A percentile compares a stretch with the other conserved stretches of the same genome.
phyloP scores from a whole-genome alignment of 2,888 invertebrate genomes.

The Drosophila sordidula region DNA sequence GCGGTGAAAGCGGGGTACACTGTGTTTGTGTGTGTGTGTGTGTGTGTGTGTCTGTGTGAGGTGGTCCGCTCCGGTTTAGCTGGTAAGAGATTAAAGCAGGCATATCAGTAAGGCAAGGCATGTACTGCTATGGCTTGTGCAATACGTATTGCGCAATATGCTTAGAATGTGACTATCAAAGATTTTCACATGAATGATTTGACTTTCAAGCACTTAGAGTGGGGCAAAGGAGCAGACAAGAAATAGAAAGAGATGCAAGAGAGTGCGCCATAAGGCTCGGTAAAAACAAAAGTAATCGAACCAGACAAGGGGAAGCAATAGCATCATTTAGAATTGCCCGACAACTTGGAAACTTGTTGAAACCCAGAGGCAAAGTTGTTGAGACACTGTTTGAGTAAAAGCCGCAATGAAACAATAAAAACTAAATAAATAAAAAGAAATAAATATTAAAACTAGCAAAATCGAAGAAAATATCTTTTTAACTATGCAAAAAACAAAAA shows the following conservation, averaged over 20 bases:
- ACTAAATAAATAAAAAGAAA: not conserved
- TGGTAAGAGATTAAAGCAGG: slow-evolving; percentile 22
- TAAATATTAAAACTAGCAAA: not conserved
- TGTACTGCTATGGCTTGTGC: slow-evolving; percentile 31
- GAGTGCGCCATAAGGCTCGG: not conserved
- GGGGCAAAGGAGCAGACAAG: not conserved
- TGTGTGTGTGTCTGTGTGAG: not conserved
- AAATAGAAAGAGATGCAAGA: not conserved
- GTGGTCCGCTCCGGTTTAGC: not conserved
- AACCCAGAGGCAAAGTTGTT: not conserved
- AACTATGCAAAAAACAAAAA: too few relatives aligned
- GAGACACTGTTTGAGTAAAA: not conserved
- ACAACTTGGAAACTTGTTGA: not conserved
- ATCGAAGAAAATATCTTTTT: not conserved
- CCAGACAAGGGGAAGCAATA: not conserved
- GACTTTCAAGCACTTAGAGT: slow-evolving; percentile 6
- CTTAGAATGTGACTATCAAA: slow-evolving; percentile 45
- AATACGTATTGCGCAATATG: slow-evolving; percentile 54
- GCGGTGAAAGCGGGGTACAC: not conserved
- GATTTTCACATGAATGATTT: slow-evolving; percentile 46
- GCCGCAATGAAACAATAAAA: not conserved
- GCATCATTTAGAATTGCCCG: not conserved
- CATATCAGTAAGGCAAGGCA: slow-evolving; percentile 3
- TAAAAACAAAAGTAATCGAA: slow-evolving; percentile 1
- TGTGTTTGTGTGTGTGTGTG: not conserved